Evolutionary conservation across 1,140 invertebrate species (phyloP).

Genomic region (Vanessa tameamea): DNA sequence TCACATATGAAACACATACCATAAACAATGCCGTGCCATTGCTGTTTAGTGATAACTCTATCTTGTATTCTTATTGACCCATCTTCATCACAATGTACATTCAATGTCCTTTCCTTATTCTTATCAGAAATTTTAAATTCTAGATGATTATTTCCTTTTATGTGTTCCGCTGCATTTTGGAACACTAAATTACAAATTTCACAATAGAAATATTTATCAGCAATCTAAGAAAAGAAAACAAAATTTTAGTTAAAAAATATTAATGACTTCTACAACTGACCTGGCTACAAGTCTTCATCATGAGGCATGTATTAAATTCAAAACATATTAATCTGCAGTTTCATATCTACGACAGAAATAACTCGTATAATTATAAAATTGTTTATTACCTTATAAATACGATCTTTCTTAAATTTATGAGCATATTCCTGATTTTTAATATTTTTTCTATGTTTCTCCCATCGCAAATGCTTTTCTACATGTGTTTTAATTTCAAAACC

Average conservation of each 20-base stretch:
- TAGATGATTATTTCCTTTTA: slow-evolving; percentile 41
- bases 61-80: slow-evolving; percentile 42
- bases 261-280: too few relatives aligned
- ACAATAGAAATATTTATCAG: slow-evolving; percentile 49
- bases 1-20: slow-evolving; percentile 49
- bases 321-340: too few relatives aligned
- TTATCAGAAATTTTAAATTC: slow-evolving; percentile 36
- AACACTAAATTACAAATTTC: slow-evolving; percentile 50
- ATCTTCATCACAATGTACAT: slow-evolving; percentile 28
- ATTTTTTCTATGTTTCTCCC: slow-evolving; percentile 53
- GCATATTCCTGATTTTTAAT: slow-evolving; percentile 44
- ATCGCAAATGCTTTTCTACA: slow-evolving; percentile 61
- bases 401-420: slow-evolving; percentile 48
- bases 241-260: not conserved
- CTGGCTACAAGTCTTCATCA: too few relatives aligned
- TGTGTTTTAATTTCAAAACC: slow-evolving; percentile 37
- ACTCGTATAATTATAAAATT: too few relatives aligned
- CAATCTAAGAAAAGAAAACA: slow-evolving; percentile 39
- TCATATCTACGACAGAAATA: not conserved
- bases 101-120: slow-evolving; percentile 6
- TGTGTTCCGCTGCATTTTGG: slow-evolving; percentile 33
- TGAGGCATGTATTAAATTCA: too few relatives aligned
- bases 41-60: slow-evolving; percentile 33
- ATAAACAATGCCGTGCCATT: slow-evolving; percentile 54
- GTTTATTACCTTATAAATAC: slow-evolving; percentile 55